Evolutionary conservation across 2,113 vertebrate genomes (phyloP).

Genomic region (Eleginops maclovinus): DNA sequence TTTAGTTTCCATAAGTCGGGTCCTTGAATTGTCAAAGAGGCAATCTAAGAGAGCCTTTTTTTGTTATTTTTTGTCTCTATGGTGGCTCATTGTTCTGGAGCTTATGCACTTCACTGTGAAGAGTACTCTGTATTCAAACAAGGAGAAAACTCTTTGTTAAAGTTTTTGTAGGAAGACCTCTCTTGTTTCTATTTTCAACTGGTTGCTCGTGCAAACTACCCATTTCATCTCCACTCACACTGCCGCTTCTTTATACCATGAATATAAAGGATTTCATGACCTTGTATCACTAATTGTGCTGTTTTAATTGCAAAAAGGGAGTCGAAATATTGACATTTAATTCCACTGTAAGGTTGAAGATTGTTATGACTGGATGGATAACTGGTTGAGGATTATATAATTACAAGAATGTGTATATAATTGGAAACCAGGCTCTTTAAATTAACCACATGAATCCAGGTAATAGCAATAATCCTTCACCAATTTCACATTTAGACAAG

Average conservation of each 20-base stretch:
- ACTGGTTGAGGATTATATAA: constrained; percentile 4
- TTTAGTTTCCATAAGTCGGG: not conserved
- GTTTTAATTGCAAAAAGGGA: constrained; percentile 4
- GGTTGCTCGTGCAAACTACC: not conserved
- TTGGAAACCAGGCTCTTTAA: not conserved
- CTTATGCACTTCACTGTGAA: constrained; percentile 9
- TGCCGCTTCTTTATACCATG: not conserved
- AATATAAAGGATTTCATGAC: not conserved
- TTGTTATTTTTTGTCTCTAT: not conserved
- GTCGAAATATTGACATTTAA: constrained; percentile 15
- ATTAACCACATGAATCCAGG: not conserved
- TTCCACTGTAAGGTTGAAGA: constrained; percentile 21
- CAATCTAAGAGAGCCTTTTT: constrained; percentile 4
- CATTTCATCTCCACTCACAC: not conserved
- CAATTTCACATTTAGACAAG: constrained; percentile 16
- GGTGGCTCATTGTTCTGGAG: not conserved
- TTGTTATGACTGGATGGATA: constrained; percentile 21
- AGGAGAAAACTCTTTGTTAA: not conserved
- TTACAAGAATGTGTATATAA: not conserved
- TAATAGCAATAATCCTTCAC: constrained; percentile 19
- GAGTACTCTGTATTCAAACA: constrained; percentile 15
- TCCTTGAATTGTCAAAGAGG: constrained; percentile 22
- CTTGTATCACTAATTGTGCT: not conserved
- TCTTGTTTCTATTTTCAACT: not conserved
- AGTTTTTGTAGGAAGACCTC: not conserved